Evolutionary conservation across 2,888 invertebrate genomes (phyloP).

Genomic region (Aethes cnicana): DNA sequence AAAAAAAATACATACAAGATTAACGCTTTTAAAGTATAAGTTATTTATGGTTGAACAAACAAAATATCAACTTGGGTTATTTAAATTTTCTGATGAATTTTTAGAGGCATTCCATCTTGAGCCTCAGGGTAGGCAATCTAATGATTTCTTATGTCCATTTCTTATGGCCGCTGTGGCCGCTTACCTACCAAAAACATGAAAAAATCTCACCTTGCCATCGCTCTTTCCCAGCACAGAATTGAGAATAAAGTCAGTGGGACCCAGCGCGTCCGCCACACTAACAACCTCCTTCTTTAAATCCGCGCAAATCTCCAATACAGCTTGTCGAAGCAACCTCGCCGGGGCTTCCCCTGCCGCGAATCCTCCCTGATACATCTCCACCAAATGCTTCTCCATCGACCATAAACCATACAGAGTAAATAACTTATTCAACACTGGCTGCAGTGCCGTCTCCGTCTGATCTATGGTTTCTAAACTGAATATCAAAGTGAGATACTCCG

Average conservation of each 20-base stretch:
- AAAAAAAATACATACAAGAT: too few relatives aligned
- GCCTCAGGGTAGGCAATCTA: too few relatives aligned
- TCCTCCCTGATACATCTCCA: conserved; percentile 87
- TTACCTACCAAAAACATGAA: too few relatives aligned
- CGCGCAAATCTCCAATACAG: conserved; percentile 86
- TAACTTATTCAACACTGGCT: conserved; percentile 75
- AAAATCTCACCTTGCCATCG: conserved; percentile 89
- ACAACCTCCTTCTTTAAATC: conserved; percentile 89
- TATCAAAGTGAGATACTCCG: conserved; percentile 85
- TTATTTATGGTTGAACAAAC: too few relatives aligned
- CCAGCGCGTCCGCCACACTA: conserved; percentile 90
- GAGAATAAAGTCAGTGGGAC: conserved; percentile 94
- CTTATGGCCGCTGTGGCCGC: too few relatives aligned
- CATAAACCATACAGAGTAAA: conserved; percentile 68
- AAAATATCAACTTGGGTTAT: too few relatives aligned
- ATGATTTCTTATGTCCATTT: too few relatives aligned
- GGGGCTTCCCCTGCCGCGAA: conserved; percentile 79
- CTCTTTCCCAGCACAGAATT: conserved; percentile 93
- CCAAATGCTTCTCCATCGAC: conserved; percentile 86
- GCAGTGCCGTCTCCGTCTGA: conserved; percentile 58
- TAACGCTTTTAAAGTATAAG: too few relatives aligned
- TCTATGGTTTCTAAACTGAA: conserved; percentile 76
- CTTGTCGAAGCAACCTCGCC: conserved; percentile 84
- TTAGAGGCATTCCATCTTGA: too few relatives aligned
- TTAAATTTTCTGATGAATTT: too few relatives aligned